Conservation (phyloP, 2,888 invertebrate species). For the Drosophila meridiana region DNA sequence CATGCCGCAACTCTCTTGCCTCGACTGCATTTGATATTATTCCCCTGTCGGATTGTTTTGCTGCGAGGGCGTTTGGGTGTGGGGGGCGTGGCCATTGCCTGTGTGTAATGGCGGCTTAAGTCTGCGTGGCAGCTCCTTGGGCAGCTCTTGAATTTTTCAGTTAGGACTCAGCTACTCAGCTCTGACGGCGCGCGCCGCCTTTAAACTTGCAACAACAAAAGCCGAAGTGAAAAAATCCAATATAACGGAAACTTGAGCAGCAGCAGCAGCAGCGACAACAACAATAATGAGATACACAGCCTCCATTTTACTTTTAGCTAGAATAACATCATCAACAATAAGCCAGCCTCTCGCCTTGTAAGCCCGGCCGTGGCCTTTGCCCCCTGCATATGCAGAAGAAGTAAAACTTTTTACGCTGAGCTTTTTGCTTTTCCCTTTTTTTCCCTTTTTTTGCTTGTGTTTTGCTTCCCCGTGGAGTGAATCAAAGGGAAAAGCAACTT, state of each 20-base stretch:
- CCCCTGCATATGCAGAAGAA: conserved; percentile 42
- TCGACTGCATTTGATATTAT: conserved; percentile 8
- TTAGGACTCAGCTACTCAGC: conserved; percentile 17
- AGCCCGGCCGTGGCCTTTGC: neutral
- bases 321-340: conserved; percentile 24
- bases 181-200: conserved; percentile 8
- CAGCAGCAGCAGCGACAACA: conserved; percentile 13
- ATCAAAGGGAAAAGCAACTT: conserved; percentile 62
- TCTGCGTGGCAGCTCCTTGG: conserved; percentile 14
- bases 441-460: neutral
- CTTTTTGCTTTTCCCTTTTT: conserved; percentile 1
- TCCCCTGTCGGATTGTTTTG: conserved; percentile 18
- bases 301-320: conserved; percentile 34
- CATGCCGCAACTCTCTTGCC: conserved; percentile 16
- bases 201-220: conserved; percentile 31
- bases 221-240: conserved; percentile 41
- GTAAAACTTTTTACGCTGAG: conserved; percentile 22
- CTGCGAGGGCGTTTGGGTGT: neutral
- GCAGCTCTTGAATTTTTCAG: conserved; percentile 34
- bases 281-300: conserved; percentile 54
- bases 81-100: neutral
- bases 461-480: conserved; percentile 10
- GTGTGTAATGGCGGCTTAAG: conserved; percentile 15
- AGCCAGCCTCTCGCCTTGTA: neutral
- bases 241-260: conserved; percentile 27